Evolutionary conservation across 2,888 invertebrate genomes (phyloP).

Genomic region (Diloba caeruleocephala): DNA sequence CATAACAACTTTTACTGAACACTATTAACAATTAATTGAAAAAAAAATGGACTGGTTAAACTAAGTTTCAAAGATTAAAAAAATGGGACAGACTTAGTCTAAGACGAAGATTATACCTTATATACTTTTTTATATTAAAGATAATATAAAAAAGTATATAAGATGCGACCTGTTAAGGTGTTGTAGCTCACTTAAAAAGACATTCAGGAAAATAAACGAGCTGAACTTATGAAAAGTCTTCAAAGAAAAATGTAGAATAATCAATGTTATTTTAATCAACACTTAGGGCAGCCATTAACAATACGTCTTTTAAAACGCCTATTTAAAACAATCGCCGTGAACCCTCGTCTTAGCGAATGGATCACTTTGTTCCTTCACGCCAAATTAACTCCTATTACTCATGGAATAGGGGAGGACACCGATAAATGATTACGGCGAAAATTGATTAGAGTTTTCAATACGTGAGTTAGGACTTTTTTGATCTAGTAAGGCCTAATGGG

Average conservation of each 20-base stretch:
- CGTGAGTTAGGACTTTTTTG: constrained; percentile 17
- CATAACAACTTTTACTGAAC: too few relatives aligned
- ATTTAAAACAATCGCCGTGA: constrained; percentile 61
- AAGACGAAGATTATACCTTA: too few relatives aligned
- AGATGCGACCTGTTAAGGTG: too few relatives aligned
- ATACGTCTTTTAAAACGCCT: constrained; percentile 52
- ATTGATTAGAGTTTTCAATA: constrained; percentile 39
- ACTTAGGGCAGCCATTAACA: constrained; percentile 40
- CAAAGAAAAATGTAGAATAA: constrained; percentile 32
- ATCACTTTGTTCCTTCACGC: constrained; percentile 25
- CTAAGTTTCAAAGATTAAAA: too few relatives aligned
- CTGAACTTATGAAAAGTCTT: constrained; percentile 8
- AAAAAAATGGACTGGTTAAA: too few relatives aligned
- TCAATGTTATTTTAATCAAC: constrained; percentile 47
- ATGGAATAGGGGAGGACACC: constrained; percentile 21
- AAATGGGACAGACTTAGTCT: too few relatives aligned
- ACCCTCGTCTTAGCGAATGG: constrained; percentile 49
- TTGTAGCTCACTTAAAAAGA: too few relatives aligned
- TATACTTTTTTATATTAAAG: too few relatives aligned
- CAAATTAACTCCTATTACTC: constrained; percentile 22
- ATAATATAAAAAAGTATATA: too few relatives aligned
- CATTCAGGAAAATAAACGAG: neutral
- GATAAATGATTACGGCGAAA: constrained; percentile 36
- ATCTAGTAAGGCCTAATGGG: too few relatives aligned
- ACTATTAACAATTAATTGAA: too few relatives aligned